phyloP scores from a whole-genome alignment of 1,140 invertebrate genomes.

The Zelostemma sp. region DNA sequence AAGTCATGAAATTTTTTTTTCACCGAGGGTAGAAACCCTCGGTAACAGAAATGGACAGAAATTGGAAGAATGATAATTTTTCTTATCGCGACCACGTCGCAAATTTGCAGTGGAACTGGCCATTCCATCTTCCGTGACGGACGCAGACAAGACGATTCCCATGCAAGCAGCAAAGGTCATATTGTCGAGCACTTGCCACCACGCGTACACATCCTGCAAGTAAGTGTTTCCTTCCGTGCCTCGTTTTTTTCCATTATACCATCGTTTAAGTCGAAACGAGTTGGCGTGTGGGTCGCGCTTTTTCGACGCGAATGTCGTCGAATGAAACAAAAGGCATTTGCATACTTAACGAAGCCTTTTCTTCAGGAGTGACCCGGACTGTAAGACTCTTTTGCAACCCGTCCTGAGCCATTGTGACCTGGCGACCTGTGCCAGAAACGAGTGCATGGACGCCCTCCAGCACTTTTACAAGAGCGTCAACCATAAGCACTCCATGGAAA shows the following conservation, averaged over 20 bases:
- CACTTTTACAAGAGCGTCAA: conserved; percentile 85
- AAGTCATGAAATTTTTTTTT: too few relatives aligned
- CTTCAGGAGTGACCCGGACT: conserved; percentile 80
- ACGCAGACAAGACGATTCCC: conserved; percentile 57
- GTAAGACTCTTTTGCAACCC: conserved; percentile 80
- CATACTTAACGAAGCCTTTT: conserved; percentile 31
- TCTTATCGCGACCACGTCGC: too few relatives aligned
- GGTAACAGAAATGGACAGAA: too few relatives aligned
- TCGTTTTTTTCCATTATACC: conserved; percentile 9
- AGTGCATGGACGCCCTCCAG: conserved; percentile 89
- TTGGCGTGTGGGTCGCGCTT: conserved; percentile 8
- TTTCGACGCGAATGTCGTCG: conserved; percentile 12
- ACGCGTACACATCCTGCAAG: conserved; percentile 67
- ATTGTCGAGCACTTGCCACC: conserved; percentile 66
- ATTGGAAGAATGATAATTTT: too few relatives aligned
- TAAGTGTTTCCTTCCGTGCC: conserved; percentile 49
- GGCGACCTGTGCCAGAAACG: conserved; percentile 81
- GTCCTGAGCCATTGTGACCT: conserved; percentile 85
- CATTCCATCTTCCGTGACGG: conserved; percentile 50
- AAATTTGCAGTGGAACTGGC: conserved; percentile 37
- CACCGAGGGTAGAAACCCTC: too few relatives aligned
- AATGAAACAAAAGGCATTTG: conserved; percentile 29
- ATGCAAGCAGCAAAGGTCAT: conserved; percentile 60
- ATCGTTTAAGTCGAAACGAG: conserved; percentile 20
- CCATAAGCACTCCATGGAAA: conserved; percentile 85